phyloP scores from a whole-genome alignment of 2,113 vertebrate genomes.

The Cyprinodon tularosa region DNA sequence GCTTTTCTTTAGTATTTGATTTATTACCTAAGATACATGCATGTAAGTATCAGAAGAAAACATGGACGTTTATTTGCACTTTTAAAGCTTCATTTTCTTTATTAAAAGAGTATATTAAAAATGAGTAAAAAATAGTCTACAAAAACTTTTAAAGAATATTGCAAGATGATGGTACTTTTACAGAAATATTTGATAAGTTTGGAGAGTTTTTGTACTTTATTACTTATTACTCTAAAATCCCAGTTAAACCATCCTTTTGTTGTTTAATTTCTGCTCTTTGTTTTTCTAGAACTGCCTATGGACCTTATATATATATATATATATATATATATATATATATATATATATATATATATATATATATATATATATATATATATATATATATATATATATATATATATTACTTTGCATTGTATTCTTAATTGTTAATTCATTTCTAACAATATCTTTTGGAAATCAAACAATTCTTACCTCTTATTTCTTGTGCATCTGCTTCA shows the following conservation, averaged over 20 bases:
- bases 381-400: not conserved
- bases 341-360: not conserved
- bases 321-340: not conserved
- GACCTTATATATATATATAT: not conserved
- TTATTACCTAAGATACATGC: not conserved
- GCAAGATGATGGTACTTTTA: too few relatives aligned
- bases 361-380: not conserved
- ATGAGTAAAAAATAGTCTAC: too few relatives aligned
- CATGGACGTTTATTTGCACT: not conserved
- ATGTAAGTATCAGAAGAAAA: not conserved
- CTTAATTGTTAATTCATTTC: not conserved
- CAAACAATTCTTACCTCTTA: constrained; percentile 35
- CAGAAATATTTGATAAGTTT: too few relatives aligned
- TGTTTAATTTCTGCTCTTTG: too few relatives aligned
- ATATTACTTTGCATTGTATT: not conserved
- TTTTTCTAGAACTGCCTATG: too few relatives aligned
- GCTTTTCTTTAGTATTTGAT: not conserved
- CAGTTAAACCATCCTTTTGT: too few relatives aligned
- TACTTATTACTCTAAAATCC: too few relatives aligned
- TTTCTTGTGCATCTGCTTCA: constrained; percentile 2
- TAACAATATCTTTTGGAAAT: not conserved
- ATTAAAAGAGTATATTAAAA: too few relatives aligned
- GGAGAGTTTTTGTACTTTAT: too few relatives aligned
- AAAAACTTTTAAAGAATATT: too few relatives aligned
- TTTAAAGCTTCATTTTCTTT: too few relatives aligned